Evolutionary conservation across 2,797 vertebrate species (phyloP), one percentile per base, ranked within the genome.

Genomic region (Enteromius argenteus): DNA sequence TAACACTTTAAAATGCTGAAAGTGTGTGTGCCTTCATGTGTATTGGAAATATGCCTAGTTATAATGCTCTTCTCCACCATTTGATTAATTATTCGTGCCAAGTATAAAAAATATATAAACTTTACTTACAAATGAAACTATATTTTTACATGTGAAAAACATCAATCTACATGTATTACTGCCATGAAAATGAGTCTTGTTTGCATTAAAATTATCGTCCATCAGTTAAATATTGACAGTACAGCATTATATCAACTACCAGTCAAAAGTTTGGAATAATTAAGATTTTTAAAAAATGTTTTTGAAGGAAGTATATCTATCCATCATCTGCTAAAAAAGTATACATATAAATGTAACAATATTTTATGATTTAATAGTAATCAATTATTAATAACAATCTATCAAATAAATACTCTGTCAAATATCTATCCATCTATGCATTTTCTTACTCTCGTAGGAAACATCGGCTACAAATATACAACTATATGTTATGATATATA

Each of bases 51-150:
- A 66, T 46, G 19, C 60, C 60, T 49, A 21, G 17, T 79, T 15
- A 46, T 67, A 79, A 67, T 66, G 39, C 11, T 49, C 23, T 67
- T 5, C 60, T 51, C 19, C 77, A 67, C 23, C 60, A 66, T 79
- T 46, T 66, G 42, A 49, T 66, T 44, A 67, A 32, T 15, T 51
- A n/a, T 46, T 32, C 30, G 17, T 51, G 44, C 60, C 11, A 35
- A 66, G 23, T 27, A 27, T 27, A 60, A 64, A 46, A 46, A 62
- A 13, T n/a, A 78, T 3, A 78, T 42, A 14, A 62, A 49, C 4
- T 11, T 66, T 3, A 15, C 37, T 46, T 67, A 32, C 3, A 51
- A 79, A 79, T 66, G 0, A 79, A 79, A 64, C 42, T 1, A n/a
- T 39, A 17, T 77, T 37, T 15, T 23, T 23, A 77, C 42, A 46